phyloP scores from a whole-genome alignment of 2,888 invertebrate species.

The Schizotus pectinicornis region DNA sequence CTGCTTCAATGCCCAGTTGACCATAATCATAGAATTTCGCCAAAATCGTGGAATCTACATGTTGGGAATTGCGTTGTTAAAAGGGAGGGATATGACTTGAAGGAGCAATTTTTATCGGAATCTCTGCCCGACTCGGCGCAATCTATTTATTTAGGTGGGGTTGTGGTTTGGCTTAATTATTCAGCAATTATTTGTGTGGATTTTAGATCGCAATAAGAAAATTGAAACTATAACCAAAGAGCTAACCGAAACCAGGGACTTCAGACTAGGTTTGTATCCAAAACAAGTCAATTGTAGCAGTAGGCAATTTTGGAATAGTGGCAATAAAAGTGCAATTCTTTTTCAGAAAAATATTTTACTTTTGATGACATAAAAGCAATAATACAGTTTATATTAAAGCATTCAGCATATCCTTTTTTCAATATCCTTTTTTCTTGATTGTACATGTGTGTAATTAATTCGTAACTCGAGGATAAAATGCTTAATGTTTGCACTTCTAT shows the following conservation, averaged over 20 bases:
- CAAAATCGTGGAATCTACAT: slow-evolving; percentile 56
- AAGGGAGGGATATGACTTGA: slow-evolving; percentile 58
- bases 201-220: slow-evolving; percentile 59
- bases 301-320: slow-evolving; percentile 17
- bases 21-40: slow-evolving; percentile 58
- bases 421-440: slow-evolving; percentile 45
- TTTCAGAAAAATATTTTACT: slow-evolving; percentile 44
- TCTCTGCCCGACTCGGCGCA: slow-evolving; percentile 44
- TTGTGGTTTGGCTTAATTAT: slow-evolving; percentile 2
- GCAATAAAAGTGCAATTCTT: slow-evolving; percentile 35
- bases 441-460: slow-evolving; percentile 15
- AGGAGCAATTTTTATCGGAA: slow-evolving; percentile 59
- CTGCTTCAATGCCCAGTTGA: slow-evolving; percentile 59
- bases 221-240: slow-evolving; percentile 50
- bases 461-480: background rate
- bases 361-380: slow-evolving; percentile 27
- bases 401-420: slow-evolving; percentile 44
- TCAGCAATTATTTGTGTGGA: slow-evolving; percentile 28
- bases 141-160: slow-evolving; percentile 55
- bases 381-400: slow-evolving; percentile 21
- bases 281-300: slow-evolving; percentile 4
- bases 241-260: slow-evolving; percentile 41
- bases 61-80: slow-evolving; percentile 59
- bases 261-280: slow-evolving; percentile 52
- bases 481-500: slow-evolving; percentile 3